Evolutionary conservation across 2,113 vertebrate genomes (phyloP).

Genomic region (Calyptommatus sinebrachiatus): DNA sequence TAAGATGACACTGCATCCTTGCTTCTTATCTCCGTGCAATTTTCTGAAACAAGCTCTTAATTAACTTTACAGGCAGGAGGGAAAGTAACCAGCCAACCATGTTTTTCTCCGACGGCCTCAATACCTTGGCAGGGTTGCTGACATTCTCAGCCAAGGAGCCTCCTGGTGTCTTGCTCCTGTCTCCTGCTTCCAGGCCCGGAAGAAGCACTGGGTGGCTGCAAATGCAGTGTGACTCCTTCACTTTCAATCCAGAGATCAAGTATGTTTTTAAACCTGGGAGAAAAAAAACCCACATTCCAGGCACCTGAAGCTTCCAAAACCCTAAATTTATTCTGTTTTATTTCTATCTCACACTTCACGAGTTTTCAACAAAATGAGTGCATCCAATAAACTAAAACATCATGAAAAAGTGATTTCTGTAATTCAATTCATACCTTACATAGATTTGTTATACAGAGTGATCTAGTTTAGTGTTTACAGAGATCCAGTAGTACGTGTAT

Average conservation of each 20-base stretch:
- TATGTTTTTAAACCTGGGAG: slow-evolving; percentile 89
- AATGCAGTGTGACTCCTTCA: slow-evolving; percentile 79
- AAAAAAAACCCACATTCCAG: slow-evolving; percentile 52
- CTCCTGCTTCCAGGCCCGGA: slow-evolving; percentile 71
- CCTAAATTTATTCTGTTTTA: background rate
- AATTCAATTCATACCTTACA: no score
- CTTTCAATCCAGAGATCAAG: slow-evolving; percentile 89
- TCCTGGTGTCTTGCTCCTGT: slow-evolving; percentile 62
- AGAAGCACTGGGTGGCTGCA: slow-evolving; percentile 75
- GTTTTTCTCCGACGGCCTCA: slow-evolving; percentile 66
- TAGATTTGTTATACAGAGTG: no score
- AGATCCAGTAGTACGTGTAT: no score
- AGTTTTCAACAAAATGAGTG: no score
- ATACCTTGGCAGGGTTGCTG: slow-evolving; percentile 62
- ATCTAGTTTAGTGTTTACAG: no score
- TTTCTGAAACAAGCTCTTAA: slow-evolving; percentile 38
- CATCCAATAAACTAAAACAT: no score
- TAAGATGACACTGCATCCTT: no score
- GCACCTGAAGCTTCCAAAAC: background rate
- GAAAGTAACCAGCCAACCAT: slow-evolving; percentile 68
- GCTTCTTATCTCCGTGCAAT: slow-evolving; percentile 44
- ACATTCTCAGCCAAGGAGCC: slow-evolving; percentile 62
- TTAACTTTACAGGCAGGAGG: background rate
- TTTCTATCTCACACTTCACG: no score
- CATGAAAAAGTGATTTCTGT: no score